A percentile compares a stretch with the other conserved stretches of the same genome.
These are phyloP conservation scores for Lophochroa leadbeateri DNA, from an alignment of 2,113 vertebrate species.

Conservation along the genomic window DNA sequence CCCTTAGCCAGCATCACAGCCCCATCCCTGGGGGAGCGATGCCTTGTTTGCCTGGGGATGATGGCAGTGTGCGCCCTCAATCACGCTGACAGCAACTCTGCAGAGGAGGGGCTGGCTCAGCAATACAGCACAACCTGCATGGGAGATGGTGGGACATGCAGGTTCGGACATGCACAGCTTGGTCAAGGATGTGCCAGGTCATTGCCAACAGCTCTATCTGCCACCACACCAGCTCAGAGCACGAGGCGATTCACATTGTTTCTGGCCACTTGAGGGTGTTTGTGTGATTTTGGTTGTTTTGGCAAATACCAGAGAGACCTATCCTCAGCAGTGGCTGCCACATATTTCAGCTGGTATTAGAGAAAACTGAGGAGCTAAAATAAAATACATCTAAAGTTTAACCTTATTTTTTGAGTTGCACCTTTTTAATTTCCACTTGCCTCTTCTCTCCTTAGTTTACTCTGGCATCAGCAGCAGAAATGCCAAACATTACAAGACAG, in stretches of 20 bases:
- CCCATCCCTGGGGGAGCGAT: rapidly evolving
- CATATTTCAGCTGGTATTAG: not conserved
- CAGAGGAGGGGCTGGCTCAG: not conserved
- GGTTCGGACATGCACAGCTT: rapidly evolving
- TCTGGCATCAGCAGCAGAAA: not conserved
- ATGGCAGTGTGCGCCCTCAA: rapidly evolving
- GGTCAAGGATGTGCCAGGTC: rapidly evolving
- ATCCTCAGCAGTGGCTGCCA: not conserved
- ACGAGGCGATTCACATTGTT: rapidly evolving
- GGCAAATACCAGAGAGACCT: not conserved
- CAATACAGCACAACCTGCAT: rapidly evolving
- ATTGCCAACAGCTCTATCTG: not conserved
- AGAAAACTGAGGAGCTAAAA: not conserved
- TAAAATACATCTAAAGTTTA: not conserved
- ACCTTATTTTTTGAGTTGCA: not conserved
- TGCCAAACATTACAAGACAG: constrained; percentile 17
- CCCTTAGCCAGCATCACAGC: not conserved
- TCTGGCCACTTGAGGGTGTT: not conserved
- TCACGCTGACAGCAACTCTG: rapidly evolving
- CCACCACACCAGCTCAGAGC: not conserved
- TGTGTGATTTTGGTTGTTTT: not conserved
- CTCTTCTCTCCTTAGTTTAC: not conserved
- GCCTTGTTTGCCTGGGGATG: rapidly evolving
- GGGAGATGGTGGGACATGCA: not conserved
- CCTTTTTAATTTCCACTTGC: not conserved